Percentiles rank a stretch among this genome's conserved stretches.
phyloP scores from a whole-genome alignment of 2,113 vertebrate species.

The Megalops atlanticus region DNA sequence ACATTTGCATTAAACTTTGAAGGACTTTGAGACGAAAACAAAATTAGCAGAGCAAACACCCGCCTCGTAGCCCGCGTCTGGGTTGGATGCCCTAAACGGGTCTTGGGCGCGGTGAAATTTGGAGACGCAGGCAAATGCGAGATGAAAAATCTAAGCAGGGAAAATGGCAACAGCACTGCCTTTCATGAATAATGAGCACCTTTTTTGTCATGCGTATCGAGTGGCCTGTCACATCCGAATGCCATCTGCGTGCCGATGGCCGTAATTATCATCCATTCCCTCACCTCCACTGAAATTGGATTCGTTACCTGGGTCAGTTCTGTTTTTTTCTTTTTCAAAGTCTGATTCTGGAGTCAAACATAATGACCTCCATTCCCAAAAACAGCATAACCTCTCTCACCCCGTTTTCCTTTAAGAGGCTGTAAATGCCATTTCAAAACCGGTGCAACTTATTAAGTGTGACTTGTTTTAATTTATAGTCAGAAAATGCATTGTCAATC shows the following conservation, averaged over 20 bases:
- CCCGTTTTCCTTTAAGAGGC: no score
- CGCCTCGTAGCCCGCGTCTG: neutral
- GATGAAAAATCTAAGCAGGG: neutral
- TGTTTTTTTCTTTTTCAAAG: neutral
- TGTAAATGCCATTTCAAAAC: no score
- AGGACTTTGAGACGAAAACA: slow-evolving; percentile 8
- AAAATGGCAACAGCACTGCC: neutral
- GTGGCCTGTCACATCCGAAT: neutral
- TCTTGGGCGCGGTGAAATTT: no score
- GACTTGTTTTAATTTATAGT: no score
- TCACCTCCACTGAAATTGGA: neutral
- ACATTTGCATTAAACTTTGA: neutral
- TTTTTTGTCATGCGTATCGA: neutral
- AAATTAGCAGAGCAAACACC: neutral
- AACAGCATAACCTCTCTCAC: no score
- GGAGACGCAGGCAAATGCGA: no score
- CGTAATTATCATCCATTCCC: slow-evolving; percentile 1
- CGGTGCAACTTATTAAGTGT: no score
- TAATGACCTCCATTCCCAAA: no score
- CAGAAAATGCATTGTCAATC: no score
- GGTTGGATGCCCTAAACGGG: neutral
- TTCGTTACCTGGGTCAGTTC: neutral
- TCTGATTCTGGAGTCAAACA: neutral
- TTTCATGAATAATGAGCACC: neutral
- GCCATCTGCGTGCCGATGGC: neutral